Conservation (phyloP, 1,140 invertebrate genomes). For the Pseudachorutes palmiensis region DNA sequence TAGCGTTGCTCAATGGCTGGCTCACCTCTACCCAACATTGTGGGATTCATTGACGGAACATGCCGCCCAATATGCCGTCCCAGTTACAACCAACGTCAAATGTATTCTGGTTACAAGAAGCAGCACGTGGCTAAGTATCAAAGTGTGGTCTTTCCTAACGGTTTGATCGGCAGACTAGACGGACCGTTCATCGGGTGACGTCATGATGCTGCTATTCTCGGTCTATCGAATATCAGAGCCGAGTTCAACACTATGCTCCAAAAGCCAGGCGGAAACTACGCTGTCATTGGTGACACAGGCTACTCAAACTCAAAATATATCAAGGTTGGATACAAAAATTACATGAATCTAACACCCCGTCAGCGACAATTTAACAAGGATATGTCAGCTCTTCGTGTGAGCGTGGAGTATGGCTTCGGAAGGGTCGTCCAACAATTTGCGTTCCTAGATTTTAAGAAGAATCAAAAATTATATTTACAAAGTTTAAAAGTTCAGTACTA, state of each 20-base stretch:
- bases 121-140: conserved; percentile 18
- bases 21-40: no score
- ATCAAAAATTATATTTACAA: conserved; percentile 12
- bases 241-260: conserved; percentile 1
- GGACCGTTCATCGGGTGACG: conserved; percentile 14
- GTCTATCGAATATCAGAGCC: not conserved
- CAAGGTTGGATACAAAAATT: conserved; percentile 18
- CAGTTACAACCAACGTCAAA: not conserved
- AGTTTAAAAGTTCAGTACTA: conserved; percentile 3
- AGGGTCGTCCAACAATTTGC: conserved; percentile 14
- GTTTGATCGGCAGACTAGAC: conserved; percentile 18
- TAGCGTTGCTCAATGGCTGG: no score
- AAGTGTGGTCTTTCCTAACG: conserved; percentile 17
- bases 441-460: conserved; percentile 25
- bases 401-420: conserved; percentile 21
- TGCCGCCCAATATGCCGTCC: conserved; percentile 21
- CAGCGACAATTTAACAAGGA: conserved; percentile 10
- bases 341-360: not conserved
- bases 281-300: conserved; percentile 20
- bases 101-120: conserved; percentile 23
- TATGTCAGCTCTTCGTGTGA: conserved; percentile 13
- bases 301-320: conserved; percentile 24
- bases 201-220: conserved; percentile 19
- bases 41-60: conserved; percentile 24
- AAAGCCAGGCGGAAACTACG: not conserved